These are phyloP conservation scores for Conopomorpha cramerella DNA, from an alignment of 1,140 invertebrate species.

Conservation along the genomic window DNA sequence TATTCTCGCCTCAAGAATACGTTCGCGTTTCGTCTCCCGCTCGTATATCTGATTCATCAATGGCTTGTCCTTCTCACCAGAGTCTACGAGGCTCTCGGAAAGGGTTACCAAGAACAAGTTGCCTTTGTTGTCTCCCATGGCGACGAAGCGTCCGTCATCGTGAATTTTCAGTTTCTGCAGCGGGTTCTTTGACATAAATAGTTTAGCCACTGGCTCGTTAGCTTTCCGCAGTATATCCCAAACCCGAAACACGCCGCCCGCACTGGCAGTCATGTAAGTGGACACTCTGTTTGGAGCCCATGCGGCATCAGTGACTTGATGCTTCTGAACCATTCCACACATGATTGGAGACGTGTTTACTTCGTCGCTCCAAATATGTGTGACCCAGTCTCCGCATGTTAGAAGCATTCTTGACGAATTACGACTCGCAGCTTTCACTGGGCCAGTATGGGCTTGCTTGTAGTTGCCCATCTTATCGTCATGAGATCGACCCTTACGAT, in stretches of 20 bases:
- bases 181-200: constrained; percentile 41
- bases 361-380: constrained; percentile 87
- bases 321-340: constrained; percentile 72
- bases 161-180: constrained; percentile 54
- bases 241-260: constrained; percentile 80
- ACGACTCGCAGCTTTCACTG: constrained; percentile 76
- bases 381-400: constrained; percentile 84
- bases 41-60: constrained; percentile 72
- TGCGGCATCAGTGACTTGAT: constrained; percentile 70
- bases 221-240: constrained; percentile 89
- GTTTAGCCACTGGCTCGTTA: constrained; percentile 68
- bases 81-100: constrained; percentile 72
- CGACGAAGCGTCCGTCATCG: constrained; percentile 70
- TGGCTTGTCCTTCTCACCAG: constrained; percentile 72
- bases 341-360: constrained; percentile 80
- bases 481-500: constrained; percentile 74
- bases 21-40: constrained; percentile 82
- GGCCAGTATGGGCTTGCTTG: constrained; percentile 72
- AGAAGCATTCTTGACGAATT: constrained; percentile 89
- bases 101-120: constrained; percentile 76
- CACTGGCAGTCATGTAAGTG: constrained; percentile 79
- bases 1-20: constrained; percentile 82
- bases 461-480: constrained; percentile 67
- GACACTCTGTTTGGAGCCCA: constrained; percentile 83
- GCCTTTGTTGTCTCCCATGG: constrained; percentile 76